Conservation (phyloP, 2,888 invertebrate genomes). For the Clivina fossor region DNA sequence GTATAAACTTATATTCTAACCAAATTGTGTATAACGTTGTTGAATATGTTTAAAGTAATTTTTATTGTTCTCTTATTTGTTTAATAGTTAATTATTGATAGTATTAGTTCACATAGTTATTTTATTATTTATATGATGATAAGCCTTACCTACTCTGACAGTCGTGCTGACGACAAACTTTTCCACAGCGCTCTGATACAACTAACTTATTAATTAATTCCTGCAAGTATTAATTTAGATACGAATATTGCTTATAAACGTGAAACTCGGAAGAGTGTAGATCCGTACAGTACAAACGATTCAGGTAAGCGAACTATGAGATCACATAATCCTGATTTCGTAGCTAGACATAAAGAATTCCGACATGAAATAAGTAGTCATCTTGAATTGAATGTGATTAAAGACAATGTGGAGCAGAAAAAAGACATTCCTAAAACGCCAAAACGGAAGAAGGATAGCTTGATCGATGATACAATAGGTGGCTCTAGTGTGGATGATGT, state of each 20-base stretch:
- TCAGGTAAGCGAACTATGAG: constrained; percentile 57
- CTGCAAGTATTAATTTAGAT: constrained; percentile 62
- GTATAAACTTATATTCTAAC: constrained; percentile 23
- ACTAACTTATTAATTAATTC: too few relatives aligned
- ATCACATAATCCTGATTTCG: constrained; percentile 66
- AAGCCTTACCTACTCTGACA: constrained; percentile 47
- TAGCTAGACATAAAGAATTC: constrained; percentile 63
- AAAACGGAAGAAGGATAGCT: constrained; percentile 46
- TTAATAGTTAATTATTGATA: not conserved
- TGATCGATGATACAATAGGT: constrained; percentile 37
- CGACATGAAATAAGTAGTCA: constrained; percentile 58
- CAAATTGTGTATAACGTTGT: constrained; percentile 7
- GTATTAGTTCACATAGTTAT: not conserved
- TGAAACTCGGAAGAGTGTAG: constrained; percentile 48
- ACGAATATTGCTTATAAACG: constrained; percentile 56
- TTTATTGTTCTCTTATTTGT: not conserved
- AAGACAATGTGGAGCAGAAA: constrained; percentile 41
- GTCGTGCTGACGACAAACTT: constrained; percentile 51
- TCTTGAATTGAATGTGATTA: constrained; percentile 42
- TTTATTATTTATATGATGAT: constrained; percentile 45
- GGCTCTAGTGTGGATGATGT: constrained; percentile 40
- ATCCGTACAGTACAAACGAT: constrained; percentile 44
- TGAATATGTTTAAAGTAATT: constrained; percentile 3
- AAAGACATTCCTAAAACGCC: constrained; percentile 44
- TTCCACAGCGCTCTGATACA: constrained; percentile 56